Conservation (phyloP, 2,113 vertebrate species). For the Pelecanoides urinatrix region DNA sequence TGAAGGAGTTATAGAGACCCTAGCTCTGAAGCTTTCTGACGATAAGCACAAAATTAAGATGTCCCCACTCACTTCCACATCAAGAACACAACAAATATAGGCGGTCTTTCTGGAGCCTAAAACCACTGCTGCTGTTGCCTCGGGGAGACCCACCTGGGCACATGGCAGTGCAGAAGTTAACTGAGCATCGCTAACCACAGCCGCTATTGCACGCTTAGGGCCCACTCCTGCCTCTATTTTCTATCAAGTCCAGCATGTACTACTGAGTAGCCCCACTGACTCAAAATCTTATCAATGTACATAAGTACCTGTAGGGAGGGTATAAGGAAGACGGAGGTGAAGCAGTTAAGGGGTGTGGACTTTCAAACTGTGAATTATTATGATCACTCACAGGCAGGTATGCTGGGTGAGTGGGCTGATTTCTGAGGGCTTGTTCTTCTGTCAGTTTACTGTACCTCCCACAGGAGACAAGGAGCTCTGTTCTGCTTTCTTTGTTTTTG, state of each 20-base stretch:
- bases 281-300: not conserved
- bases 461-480: not conserved
- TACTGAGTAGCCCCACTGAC: not conserved
- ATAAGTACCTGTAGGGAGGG: not conserved
- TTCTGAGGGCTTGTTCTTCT: not conserved
- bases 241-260: not conserved
- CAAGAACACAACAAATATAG: not conserved
- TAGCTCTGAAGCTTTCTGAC: not conserved
- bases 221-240: not conserved
- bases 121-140: not conserved
- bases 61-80: not conserved
- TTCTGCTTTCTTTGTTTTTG: not conserved
- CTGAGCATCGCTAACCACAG: accelerated
- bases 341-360: not conserved
- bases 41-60: not conserved
- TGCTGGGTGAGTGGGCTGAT: not conserved
- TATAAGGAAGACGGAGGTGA: not conserved
- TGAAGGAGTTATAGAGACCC: not conserved
- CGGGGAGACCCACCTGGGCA: no score
- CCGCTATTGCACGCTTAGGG: accelerated
- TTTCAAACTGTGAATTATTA: not conserved
- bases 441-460: not conserved
- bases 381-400: not conserved
- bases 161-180: not conserved
- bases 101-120: not conserved